Conservation (phyloP, 2,888 invertebrate species). For the Cephonodes hylas region DNA sequence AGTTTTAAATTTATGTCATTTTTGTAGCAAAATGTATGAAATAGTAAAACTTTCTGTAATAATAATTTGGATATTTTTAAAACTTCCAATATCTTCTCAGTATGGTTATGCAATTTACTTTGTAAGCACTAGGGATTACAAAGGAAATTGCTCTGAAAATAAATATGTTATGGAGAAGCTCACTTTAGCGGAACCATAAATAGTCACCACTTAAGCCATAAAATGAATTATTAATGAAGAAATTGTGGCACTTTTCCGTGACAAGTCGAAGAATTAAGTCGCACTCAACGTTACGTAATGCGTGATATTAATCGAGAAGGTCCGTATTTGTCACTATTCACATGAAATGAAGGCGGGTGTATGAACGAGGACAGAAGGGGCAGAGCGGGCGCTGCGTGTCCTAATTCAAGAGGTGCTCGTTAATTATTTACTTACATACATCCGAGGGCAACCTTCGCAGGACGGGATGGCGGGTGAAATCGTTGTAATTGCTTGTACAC, state of each 20-base stretch:
- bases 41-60: too few relatives aligned
- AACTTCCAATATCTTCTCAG: conserved; percentile 52
- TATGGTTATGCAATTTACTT: conserved; percentile 57
- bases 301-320: conserved; percentile 28
- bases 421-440: conserved; percentile 65
- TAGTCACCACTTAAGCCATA: conserved; percentile 29
- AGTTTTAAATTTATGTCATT: background rate
- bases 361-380: conserved; percentile 20
- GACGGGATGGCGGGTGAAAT: conserved; percentile 37
- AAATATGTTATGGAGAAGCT: conserved; percentile 43
- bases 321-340: conserved; percentile 58
- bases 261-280: conserved; percentile 26
- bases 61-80: too few relatives aligned
- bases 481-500: conserved; percentile 58
- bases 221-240: conserved; percentile 50
- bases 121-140: conserved; percentile 54
- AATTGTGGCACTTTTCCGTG: conserved; percentile 35
- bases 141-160: conserved; percentile 58
- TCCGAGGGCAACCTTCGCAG: conserved; percentile 42
- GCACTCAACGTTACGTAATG: conserved; percentile 31
- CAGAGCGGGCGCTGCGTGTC: conserved; percentile 37
- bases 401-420: conserved; percentile 56
- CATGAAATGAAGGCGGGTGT: conserved; percentile 48
- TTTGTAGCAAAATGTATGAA: too few relatives aligned
- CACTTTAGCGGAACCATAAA: conserved; percentile 39